These are phyloP conservation scores for Orchestia grillus DNA, from an alignment of 1,140 invertebrate genomes.

Conservation along the genomic window DNA sequence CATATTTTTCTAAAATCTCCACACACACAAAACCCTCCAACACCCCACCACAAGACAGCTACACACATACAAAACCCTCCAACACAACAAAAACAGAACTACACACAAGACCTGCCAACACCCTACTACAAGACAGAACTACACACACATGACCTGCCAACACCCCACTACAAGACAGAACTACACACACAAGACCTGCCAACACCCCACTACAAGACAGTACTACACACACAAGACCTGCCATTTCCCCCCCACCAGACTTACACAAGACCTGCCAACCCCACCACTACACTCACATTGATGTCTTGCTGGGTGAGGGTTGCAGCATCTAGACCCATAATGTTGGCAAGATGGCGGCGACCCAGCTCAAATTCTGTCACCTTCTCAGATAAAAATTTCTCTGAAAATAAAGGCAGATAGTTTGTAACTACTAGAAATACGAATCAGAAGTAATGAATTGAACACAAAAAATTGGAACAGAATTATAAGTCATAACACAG, in stretches of 20 bases:
- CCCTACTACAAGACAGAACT: not conserved
- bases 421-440: not conserved
- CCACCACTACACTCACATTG: conserved; percentile 76
- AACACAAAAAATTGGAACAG: too few species aligned
- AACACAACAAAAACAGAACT: too few species aligned
- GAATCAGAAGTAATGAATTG: not conserved
- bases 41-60: not conserved
- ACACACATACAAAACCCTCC: too few species aligned
- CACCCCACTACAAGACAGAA: not conserved
- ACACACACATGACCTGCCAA: too few species aligned
- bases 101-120: too few species aligned
- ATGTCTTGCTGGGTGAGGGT: conserved; percentile 89
- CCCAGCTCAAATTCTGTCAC: conserved; percentile 89
- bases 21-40: too few species aligned
- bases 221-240: not conserved
- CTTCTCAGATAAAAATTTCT: conserved; percentile 88
- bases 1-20: too few species aligned
- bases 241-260: not conserved
- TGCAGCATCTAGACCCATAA: conserved; percentile 94
- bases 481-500: too few species aligned
- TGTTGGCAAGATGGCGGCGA: conserved; percentile 95
- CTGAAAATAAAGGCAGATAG: conserved; percentile 68
- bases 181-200: not conserved
- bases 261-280: not conserved
- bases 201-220: too few species aligned